Conservation (phyloP, 2,888 invertebrate genomes). For the Trichopria drosophilae region DNA sequence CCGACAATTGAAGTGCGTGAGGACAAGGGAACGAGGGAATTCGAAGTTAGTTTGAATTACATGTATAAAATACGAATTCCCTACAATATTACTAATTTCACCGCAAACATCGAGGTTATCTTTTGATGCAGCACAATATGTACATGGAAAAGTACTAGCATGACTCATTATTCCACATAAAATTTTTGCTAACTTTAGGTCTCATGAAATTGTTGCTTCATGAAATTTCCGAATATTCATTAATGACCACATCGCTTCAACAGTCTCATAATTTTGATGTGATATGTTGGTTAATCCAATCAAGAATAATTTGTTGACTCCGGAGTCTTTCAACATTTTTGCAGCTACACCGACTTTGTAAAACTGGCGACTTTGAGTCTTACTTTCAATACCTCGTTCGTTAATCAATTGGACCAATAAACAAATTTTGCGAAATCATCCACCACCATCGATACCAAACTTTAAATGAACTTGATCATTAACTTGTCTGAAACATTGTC, state of each 20-base stretch:
- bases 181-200: slow-evolving; percentile 6
- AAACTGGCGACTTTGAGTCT: background rate
- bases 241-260: background rate
- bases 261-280: background rate
- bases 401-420: background rate
- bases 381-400: background rate
- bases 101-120: slow-evolving; percentile 5
- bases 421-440: background rate
- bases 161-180: slow-evolving; percentile 3
- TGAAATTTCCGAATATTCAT: no score
- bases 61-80: no score
- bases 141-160: slow-evolving; percentile 5
- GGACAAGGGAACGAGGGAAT: no score
- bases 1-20: no score
- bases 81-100: background rate
- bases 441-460: background rate
- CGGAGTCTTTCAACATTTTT: background rate
- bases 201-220: background rate
- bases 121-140: slow-evolving; percentile 1
- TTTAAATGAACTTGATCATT: background rate
- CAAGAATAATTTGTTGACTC: background rate
- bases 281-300: background rate
- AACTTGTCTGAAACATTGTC: background rate
- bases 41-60: no score
- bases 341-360: slow-evolving; percentile 1